Evolutionary conservation across 2,888 invertebrate genomes (phyloP), one percentile per base, ranked within the genome.

Genomic region (Clusia tigrina): DNA sequence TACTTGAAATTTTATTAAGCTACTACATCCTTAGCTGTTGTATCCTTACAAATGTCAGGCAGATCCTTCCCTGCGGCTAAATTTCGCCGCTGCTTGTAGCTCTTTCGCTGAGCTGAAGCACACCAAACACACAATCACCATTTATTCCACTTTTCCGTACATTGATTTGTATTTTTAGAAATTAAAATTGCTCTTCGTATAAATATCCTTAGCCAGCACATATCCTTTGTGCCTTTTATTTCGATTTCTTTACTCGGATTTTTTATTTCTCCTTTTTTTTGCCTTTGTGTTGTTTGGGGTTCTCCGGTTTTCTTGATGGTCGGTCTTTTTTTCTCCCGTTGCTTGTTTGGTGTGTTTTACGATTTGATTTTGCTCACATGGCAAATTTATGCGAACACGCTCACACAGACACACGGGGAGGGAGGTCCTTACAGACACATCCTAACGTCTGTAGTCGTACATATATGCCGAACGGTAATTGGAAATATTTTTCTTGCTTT

Each of bases 401-500:
- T 22, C 38, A 55, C 38, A 38, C 55, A n/a, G n/a, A 54, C 37
- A 32, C 54, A 54, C 38, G 15, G 37, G 37, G 15, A 22, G n/a
- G 5, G 6, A 32, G 6, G 15, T 12, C 24, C 2, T n/a, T n/a
- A 22, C 9, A 53, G 23, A 54, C 24, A 54, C 25, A 26, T 20
- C 18, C 9, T 26, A 26, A 26, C 54, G 20, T n/a, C n/a, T 38
- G 17, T 22, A n/a, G 38, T 18, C 3, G 18, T 24, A 24, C 22
- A 22, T 22, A 42, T 17, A 24, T 52, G 38, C 26, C 38, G 53
- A 52, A 58, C 52, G 37, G 58, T 58, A 58, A 58, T 58, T 58
- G 58, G 58, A 58, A 58, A 53, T 52, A 58, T 58, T 58, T 52
- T 53, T 53, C 52, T 52, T 37, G 46, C 18, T 32, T 25, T 57